A percentile compares a stretch with the other conserved stretches of the same genome.
phyloP scores from a whole-genome alignment of 2,888 invertebrate genomes.

The Campoletis raptor region DNA sequence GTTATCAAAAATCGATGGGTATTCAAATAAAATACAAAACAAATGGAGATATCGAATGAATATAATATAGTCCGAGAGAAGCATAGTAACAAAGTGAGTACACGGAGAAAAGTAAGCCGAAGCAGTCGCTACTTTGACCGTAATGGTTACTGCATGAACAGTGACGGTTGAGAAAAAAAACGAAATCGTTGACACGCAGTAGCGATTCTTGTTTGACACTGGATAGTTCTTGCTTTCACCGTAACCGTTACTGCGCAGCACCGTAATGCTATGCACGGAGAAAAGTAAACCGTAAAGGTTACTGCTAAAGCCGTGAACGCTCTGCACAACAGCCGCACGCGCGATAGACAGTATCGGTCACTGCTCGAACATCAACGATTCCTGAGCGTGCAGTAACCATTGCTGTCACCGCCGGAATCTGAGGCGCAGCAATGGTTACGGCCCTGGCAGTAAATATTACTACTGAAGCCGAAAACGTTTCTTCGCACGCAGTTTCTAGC shows the following conservation, averaged over 20 bases:
- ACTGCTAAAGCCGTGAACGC: slow-evolving; percentile 8
- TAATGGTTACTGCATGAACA: background rate
- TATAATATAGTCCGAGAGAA: too few relatives aligned
- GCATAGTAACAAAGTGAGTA: too few relatives aligned
- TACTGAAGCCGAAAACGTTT: slow-evolving; percentile 29
- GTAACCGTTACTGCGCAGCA: background rate
- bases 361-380: slow-evolving; percentile 20
- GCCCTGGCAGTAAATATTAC: slow-evolving; percentile 25
- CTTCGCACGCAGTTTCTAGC: too few relatives aligned
- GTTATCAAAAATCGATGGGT: too few relatives aligned
- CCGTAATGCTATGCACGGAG: too few relatives aligned
- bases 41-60: too few relatives aligned
- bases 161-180: slow-evolving; percentile 3
- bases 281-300: too few relatives aligned
- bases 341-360: slow-evolving; percentile 16
- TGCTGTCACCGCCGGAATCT: slow-evolving; percentile 14
- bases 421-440: slow-evolving; percentile 21
- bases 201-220: background rate
- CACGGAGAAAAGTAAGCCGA: too few relatives aligned
- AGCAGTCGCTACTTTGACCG: too few relatives aligned
- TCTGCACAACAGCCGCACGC: slow-evolving; percentile 9
- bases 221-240: background rate
- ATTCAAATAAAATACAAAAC: too few relatives aligned
- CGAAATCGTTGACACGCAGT: background rate
- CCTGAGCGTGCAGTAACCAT: slow-evolving; percentile 32